These are phyloP conservation scores for Atractosteus spatula DNA, from an alignment of 2,113 vertebrate genomes.

Conservation along the genomic window DNA sequence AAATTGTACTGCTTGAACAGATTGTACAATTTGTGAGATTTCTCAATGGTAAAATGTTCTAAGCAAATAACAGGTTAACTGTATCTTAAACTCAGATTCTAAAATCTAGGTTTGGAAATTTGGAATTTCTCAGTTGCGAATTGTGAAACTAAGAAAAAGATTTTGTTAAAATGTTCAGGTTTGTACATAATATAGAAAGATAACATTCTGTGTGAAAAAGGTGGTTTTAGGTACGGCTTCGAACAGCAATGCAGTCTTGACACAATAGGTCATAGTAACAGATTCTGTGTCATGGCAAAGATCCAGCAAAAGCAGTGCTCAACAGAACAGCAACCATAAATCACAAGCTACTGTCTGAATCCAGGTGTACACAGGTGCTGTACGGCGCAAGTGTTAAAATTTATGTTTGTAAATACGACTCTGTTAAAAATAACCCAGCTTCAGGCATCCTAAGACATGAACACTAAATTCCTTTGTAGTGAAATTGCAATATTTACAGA, in stretches of 20 bases:
- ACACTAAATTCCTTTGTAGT: constrained; percentile 55
- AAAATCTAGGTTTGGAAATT: too few species aligned
- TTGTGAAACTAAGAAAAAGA: too few species aligned
- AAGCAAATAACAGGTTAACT: too few species aligned
- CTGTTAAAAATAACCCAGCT: constrained; percentile 60
- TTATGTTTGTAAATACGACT: constrained; percentile 67
- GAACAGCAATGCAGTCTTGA: constrained; percentile 58
- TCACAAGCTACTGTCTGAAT: constrained; percentile 57
- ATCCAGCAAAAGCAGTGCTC: constrained; percentile 64
- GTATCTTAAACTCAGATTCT: too few species aligned
- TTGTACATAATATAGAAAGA: too few species aligned
- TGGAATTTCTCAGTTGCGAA: too few species aligned
- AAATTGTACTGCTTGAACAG: too few species aligned
- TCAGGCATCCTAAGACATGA: constrained; percentile 72
- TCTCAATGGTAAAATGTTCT: too few species aligned
- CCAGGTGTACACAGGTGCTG: constrained; percentile 70
- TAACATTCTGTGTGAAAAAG: constrained; percentile 34
- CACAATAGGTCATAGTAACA: constrained; percentile 64
- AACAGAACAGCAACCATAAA: constrained; percentile 59
- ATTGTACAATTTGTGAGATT: too few species aligned
- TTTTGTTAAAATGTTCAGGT: too few species aligned
- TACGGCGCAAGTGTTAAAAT: constrained; percentile 48
- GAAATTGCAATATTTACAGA: constrained; percentile 57
- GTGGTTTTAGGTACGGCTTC: constrained; percentile 54
- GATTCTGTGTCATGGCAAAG: constrained; percentile 64